Conservation (phyloP, 2,888 invertebrate species). For the Anthrax anthrax region DNA sequence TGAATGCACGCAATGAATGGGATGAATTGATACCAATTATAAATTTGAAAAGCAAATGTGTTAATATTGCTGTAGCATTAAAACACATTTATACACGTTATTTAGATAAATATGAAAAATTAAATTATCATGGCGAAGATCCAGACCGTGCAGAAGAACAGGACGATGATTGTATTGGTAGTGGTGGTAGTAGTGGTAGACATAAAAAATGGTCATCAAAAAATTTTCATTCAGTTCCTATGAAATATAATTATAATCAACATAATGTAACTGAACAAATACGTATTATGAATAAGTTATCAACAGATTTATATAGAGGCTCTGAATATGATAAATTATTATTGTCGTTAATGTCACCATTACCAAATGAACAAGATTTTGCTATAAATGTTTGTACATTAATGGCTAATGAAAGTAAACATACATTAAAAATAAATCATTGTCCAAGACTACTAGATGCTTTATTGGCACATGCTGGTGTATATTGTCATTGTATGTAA, state of each 20-base stretch:
- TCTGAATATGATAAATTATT: conserved; percentile 77
- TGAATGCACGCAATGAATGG: conserved; percentile 83
- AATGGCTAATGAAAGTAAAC: conserved; percentile 85
- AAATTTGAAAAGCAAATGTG: conserved; percentile 66
- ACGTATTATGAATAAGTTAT: conserved; percentile 50
- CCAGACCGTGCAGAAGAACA: conserved; percentile 61
- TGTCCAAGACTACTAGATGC: conserved; percentile 79
- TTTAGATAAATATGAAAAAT: conserved; percentile 78
- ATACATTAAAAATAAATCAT: conserved; percentile 69
- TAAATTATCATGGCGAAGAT: conserved; percentile 79
- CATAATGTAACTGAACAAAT: conserved; percentile 54
- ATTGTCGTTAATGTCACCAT: conserved; percentile 83
- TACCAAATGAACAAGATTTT: conserved; percentile 98
- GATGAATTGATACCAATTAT: conserved; percentile 63
- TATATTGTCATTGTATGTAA: conserved; percentile 72
- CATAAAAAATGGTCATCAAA: conserved; percentile 52
- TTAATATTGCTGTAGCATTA: conserved; percentile 75
- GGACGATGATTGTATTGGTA: conserved; percentile 66
- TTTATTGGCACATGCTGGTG: conserved; percentile 84
- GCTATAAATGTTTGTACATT: conserved; percentile 94
- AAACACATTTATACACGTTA: conserved; percentile 72
- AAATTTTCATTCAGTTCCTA: conserved; percentile 51
- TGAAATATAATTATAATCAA: conserved; percentile 63
- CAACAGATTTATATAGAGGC: conserved; percentile 47
- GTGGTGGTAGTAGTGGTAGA: too few relatives aligned